These are phyloP conservation scores for Cassiopea xamachana DNA, from an alignment of 30 jellyfish, hydroid and myxozoan genomes.

Conservation along the genomic window DNA sequence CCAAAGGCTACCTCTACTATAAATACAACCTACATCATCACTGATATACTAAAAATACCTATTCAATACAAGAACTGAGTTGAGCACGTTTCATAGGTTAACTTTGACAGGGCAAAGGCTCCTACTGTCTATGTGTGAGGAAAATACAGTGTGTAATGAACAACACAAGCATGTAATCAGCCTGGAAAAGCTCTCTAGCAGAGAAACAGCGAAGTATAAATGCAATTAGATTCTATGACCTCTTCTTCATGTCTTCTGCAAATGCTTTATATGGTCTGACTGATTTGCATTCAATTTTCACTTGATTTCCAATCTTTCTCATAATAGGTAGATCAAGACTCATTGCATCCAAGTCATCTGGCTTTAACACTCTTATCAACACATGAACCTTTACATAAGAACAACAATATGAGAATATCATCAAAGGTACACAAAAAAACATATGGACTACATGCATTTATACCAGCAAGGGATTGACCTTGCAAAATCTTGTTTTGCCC, in stretches of 20 bases:
- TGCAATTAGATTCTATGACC: constrained; percentile 12
- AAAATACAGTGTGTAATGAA: not conserved
- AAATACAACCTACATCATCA: too few species aligned
- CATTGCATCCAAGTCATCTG: constrained; percentile 71
- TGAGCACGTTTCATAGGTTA: too few species aligned
- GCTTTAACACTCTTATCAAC: constrained; percentile 51
- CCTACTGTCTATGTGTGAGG: not conserved
- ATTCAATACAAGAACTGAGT: too few species aligned
- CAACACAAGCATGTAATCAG: not conserved
- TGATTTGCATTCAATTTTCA: constrained; percentile 71
- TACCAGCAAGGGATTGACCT: too few species aligned
- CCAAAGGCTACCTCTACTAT: too few species aligned
- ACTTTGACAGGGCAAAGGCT: too few species aligned
- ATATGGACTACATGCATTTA: not conserved
- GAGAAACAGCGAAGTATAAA: too few species aligned
- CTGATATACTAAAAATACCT: too few species aligned
- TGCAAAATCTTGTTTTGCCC: too few species aligned
- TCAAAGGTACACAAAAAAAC: not conserved
- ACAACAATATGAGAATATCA: not conserved
- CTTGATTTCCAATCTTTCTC: constrained; percentile 60
- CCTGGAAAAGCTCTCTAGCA: not conserved
- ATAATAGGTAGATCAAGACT: constrained; percentile 66
- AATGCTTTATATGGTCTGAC: constrained; percentile 64
- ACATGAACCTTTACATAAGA: constrained; percentile 46
- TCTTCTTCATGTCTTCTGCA: constrained; percentile 49